Conservation (phyloP, 2,797 vertebrate species). For the Huso huso region DNA sequence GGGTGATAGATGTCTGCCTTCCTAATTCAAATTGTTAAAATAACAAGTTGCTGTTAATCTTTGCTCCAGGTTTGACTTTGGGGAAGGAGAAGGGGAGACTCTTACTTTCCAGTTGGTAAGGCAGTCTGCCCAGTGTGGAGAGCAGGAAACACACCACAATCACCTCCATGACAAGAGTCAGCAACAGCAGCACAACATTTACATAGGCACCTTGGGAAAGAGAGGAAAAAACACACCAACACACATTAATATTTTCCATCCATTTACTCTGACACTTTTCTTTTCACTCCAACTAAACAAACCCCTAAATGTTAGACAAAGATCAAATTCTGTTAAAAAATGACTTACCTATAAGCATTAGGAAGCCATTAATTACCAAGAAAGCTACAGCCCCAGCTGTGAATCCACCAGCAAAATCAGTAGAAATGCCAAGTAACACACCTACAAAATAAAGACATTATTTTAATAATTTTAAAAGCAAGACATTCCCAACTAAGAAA, state of each 20-base stretch:
- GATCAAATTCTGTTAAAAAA: background rate
- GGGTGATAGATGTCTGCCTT: too few species aligned
- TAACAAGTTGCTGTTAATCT: too few species aligned
- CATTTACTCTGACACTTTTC: background rate
- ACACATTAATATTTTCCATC: background rate
- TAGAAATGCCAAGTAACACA: slow-evolving; percentile 40
- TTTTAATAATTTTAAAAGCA: background rate
- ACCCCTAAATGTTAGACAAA: background rate
- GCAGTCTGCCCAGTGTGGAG: slow-evolving; percentile 61
- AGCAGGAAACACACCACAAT: slow-evolving; percentile 72
- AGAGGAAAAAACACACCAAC: slow-evolving; percentile 14
- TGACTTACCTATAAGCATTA: slow-evolving; percentile 68
- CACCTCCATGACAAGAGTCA: slow-evolving; percentile 67
- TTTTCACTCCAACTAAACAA: background rate
- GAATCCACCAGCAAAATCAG: slow-evolving; percentile 49
- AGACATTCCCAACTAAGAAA: background rate
- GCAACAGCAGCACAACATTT: slow-evolving; percentile 63
- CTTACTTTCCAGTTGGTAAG: slow-evolving; percentile 72
- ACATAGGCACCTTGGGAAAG: slow-evolving; percentile 57
- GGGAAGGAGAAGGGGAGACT: background rate
- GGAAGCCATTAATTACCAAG: slow-evolving; percentile 67
- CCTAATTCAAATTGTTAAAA: too few species aligned
- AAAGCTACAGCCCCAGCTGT: slow-evolving; percentile 68
- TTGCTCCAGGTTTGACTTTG: too few species aligned
- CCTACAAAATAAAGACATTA: slow-evolving; percentile 43